phyloP scores from a whole-genome alignment of 2,113 vertebrate species.

The Cynoglossus semilaevis region DNA sequence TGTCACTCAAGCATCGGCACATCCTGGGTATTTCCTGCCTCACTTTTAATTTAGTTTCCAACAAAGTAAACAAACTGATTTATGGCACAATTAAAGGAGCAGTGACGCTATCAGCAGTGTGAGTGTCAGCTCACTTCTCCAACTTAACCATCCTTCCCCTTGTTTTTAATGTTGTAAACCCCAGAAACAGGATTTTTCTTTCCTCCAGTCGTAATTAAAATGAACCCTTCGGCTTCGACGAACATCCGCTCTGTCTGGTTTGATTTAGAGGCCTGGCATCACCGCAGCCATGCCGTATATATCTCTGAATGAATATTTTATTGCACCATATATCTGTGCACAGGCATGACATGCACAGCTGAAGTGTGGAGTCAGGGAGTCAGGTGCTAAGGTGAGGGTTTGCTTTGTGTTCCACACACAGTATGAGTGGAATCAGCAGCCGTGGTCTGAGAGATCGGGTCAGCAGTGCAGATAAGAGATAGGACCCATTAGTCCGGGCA shows the following conservation, averaged over 20 bases:
- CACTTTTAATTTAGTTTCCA: no score
- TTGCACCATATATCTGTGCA: constrained; percentile 17
- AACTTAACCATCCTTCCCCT: not conserved
- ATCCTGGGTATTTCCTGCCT: no score
- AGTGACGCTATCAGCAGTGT: not conserved
- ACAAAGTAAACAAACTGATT: constrained; percentile 30
- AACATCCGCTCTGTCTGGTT: not conserved
- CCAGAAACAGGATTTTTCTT: not conserved
- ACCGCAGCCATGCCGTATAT: constrained; percentile 10
- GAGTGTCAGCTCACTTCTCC: not conserved
- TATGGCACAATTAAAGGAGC: constrained; percentile 21
- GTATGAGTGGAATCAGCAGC: constrained; percentile 26
- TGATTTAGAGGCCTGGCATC: constrained; percentile 12
- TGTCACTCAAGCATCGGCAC: no score
- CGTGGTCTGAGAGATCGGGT: constrained; percentile 47
- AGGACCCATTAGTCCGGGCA: constrained; percentile 50
- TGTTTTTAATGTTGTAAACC: not conserved
- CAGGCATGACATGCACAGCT: not conserved
- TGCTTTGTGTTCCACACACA: constrained; percentile 23
- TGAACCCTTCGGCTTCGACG: constrained; percentile 4
- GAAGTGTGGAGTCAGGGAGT: constrained; percentile 17
- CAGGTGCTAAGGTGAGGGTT: constrained; percentile 1
- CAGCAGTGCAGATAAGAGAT: constrained; percentile 63
- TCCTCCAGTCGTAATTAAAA: constrained; percentile 10
- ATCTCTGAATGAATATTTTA: constrained; percentile 37